Evolutionary conservation across 1,140 invertebrate genomes (phyloP).

Genomic region (Acromyrmex heyeri): DNA sequence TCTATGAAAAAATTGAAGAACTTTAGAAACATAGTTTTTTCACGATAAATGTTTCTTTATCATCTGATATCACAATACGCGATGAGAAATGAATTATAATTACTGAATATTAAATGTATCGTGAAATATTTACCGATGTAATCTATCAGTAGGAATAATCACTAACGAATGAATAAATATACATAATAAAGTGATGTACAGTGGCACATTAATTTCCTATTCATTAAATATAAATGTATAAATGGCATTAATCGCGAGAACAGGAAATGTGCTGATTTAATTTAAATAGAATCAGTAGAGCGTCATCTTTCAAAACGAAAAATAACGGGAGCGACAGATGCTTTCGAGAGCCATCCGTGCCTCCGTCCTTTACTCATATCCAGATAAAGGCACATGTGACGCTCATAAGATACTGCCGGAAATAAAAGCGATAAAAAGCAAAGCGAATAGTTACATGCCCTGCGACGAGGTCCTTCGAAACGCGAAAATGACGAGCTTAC

Average conservation of each 20-base stretch:
- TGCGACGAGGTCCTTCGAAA: conserved; percentile 32
- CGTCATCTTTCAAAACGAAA: conserved; percentile 63
- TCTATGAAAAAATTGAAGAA: neutral
- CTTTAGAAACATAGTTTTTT: neutral
- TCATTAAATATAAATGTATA: neutral
- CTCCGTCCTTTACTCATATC: conserved; percentile 33
- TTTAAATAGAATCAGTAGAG: conserved; percentile 61
- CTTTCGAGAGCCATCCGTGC: conserved; percentile 17
- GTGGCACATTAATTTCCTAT: conserved; percentile 25
- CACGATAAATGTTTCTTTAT: neutral
- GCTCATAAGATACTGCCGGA: conserved; percentile 53
- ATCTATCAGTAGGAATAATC: conserved; percentile 14
- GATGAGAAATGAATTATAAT: conserved; percentile 2
- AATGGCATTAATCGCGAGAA: neutral
- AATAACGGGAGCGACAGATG: conserved; percentile 70
- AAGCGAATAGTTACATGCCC: conserved; percentile 59
- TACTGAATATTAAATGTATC: neutral
- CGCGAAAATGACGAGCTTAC: conserved; percentile 60
- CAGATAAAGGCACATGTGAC: conserved; percentile 43
- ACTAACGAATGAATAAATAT: neutral
- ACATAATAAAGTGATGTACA: neutral
- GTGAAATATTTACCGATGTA: neutral
- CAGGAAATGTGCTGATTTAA: conserved; percentile 12
- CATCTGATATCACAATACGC: neutral
- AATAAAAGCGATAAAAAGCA: conserved; percentile 71